phyloP scores from a whole-genome alignment of 2,113 vertebrate species.

The Dendrocopos noguchii region DNA sequence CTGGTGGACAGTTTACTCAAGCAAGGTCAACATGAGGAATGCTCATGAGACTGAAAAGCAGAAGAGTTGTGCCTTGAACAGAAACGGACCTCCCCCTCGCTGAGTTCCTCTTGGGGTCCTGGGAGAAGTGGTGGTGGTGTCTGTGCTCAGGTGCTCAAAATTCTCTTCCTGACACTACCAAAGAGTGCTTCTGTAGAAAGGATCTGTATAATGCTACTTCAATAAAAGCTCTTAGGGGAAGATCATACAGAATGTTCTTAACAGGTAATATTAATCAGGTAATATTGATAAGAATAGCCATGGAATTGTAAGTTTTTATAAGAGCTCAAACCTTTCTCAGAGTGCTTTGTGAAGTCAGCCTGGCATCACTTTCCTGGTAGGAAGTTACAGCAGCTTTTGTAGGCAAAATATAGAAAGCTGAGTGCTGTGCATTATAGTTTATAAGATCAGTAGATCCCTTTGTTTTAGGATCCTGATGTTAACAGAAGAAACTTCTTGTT shows the following conservation, averaged over 20 bases:
- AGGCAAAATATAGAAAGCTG: conserved; percentile 61
- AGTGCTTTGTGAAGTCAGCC: not conserved
- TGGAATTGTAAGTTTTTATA: conserved; percentile 5
- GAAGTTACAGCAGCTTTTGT: conserved; percentile 46
- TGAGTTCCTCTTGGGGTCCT: not conserved
- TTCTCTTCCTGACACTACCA: not conserved
- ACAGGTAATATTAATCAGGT: not conserved
- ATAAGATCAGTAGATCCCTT: conserved; percentile 57
- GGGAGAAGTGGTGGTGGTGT: not conserved
- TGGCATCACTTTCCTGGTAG: conserved; percentile 7
- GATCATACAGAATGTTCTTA: not conserved
- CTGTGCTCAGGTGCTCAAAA: not conserved
- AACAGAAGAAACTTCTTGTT: conserved; percentile 64
- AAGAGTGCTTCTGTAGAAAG: not conserved
- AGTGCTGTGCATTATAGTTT: conserved; percentile 32
- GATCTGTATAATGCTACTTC: not conserved
- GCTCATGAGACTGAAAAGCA: not conserved
- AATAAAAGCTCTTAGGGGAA: not conserved
- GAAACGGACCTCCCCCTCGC: not conserved
- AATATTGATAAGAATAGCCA: not conserved
- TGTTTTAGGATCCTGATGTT: conserved; percentile 50
- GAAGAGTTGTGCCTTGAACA: not conserved
- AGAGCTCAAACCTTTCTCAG: not conserved
- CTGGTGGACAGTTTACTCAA: not conserved
- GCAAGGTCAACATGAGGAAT: not conserved